These are phyloP conservation scores for Polylopha cassiicola DNA, from an alignment of 2,888 invertebrate species.

Conservation along the genomic window DNA sequence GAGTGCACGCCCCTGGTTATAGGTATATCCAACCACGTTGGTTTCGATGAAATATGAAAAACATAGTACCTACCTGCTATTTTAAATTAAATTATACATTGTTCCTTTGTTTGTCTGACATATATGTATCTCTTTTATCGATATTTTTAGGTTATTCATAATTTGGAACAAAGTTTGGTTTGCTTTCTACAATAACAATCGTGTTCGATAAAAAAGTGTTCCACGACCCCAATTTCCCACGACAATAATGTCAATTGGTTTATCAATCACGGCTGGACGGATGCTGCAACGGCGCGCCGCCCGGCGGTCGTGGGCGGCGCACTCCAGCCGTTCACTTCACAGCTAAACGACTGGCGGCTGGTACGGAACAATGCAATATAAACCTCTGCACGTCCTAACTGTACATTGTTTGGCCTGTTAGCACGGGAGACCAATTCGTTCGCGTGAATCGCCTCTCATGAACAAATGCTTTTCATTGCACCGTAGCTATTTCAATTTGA, in stretches of 20 bases:
- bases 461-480: slow-evolving; percentile 2
- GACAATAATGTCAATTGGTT: slow-evolving; percentile 67
- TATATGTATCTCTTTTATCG: no score
- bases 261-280: slow-evolving; percentile 70
- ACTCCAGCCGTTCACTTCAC: slow-evolving; percentile 49
- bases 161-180: no score
- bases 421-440: slow-evolving; percentile 10
- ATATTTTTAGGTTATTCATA: no score
- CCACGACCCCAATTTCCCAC: slow-evolving; percentile 55
- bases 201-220: slow-evolving; percentile 24
- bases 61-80: no score
- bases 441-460: slow-evolving; percentile 5
- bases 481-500: neutral
- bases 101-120: no score
- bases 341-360: slow-evolving; percentile 47
- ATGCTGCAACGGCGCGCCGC: slow-evolving; percentile 54
- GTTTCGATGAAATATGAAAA: no score
- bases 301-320: slow-evolving; percentile 49
- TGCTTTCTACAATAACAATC: slow-evolving; percentile 1
- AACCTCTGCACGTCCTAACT: slow-evolving; percentile 20
- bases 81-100: no score
- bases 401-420: slow-evolving; percentile 11
- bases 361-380: slow-evolving; percentile 41
- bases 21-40: no score
- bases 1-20: no score